Percentiles rank a stretch among this genome's conserved stretches.
Conservation (phyloP, 2,888 invertebrate genomes). For the Rhodophaea formosa region DNA sequence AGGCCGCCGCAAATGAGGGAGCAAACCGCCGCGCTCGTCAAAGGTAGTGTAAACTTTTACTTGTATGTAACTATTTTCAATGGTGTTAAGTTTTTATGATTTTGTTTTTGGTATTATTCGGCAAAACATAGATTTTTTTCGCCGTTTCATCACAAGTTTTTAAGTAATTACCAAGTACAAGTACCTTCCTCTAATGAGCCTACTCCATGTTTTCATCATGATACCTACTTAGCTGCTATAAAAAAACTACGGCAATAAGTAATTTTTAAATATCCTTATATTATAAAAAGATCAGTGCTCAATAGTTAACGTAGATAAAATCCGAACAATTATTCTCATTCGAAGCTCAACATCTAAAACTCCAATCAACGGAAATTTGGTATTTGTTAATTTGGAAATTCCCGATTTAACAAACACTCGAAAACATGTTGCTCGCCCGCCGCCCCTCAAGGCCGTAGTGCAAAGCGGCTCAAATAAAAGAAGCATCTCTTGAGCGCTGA, state of each 20-base stretch:
- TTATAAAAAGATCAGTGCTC: background rate
- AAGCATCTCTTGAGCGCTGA: slow-evolving; percentile 78
- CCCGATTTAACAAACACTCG: slow-evolving; percentile 73
- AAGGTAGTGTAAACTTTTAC: slow-evolving; percentile 67
- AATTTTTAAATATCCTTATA: too few relatives aligned
- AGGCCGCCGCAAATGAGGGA: slow-evolving; percentile 75
- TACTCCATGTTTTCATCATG: too few relatives aligned
- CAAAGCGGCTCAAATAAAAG: slow-evolving; percentile 79
- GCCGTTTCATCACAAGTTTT: too few relatives aligned
- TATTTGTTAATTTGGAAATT: slow-evolving; percentile 77
- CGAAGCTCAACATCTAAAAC: slow-evolving; percentile 31
- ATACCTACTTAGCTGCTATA: too few relatives aligned
- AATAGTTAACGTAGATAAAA: background rate
- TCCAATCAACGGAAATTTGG: slow-evolving; percentile 55
- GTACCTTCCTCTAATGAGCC: too few relatives aligned
- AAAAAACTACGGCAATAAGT: too few relatives aligned
- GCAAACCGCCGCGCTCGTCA: slow-evolving; percentile 73
- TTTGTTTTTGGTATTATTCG: too few relatives aligned
- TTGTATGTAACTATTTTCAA: background rate
- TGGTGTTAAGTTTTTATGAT: too few relatives aligned
- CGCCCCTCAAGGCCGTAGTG: slow-evolving; percentile 76
- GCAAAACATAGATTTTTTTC: too few relatives aligned
- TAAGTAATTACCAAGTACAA: too few relatives aligned
- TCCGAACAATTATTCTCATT: background rate
- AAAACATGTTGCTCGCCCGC: slow-evolving; percentile 69